Evolutionary conservation across 2,113 vertebrate genomes (phyloP), one percentile per base, ranked within the genome.

Genomic region (Neomonachus schauinslandi): DNA sequence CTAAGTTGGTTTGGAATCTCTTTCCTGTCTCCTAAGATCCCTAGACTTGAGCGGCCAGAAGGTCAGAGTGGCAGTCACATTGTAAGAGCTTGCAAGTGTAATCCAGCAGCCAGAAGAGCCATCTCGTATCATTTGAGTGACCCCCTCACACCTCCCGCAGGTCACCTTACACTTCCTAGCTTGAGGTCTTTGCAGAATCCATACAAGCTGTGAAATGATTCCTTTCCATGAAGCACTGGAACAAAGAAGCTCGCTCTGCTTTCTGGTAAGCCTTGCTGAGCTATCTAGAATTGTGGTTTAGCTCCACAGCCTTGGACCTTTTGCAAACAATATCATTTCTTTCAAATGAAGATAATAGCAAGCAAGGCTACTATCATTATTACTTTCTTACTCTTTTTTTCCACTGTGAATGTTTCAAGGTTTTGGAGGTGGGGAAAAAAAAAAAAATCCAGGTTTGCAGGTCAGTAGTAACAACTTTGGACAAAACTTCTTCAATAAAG

Each of bases 81-180:
- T 97, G 97, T 90, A 97, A 98, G 98, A 98, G 85, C 89, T 85
- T 81, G 57, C 76, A 97, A 97, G 98, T 98, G 95, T 97, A 74
- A 96, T 97, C 13, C 74, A 96, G 92, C 94, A 86, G 97, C 98
- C 98, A 1, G 53, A 98, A 98, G 99, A 98, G 91, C 98, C 74
- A 97, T 86, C 89, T 97, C 94, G 97, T 97, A 98, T 97, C 97
- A 98, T 98, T 98, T 65, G 28, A 46, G 59, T 98, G 98, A 99
- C 98, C 98, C 97, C 97, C 98, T 98, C 97, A 97, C 92, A 97
- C 95, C 80, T 98, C 96, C 98, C 61, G 39, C 98, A 97, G 98
- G 98, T 98, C 98, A 98, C 74, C 98, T 98, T 59, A 94, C 94
- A 95, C 95, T 98, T 98, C 98, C 96, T 98, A 98, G 98, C 98